Evolutionary conservation across 1,140 invertebrate species (phyloP), one percentile per base, ranked within the genome.

Genomic region (Meloidogyne exigua): DNA sequence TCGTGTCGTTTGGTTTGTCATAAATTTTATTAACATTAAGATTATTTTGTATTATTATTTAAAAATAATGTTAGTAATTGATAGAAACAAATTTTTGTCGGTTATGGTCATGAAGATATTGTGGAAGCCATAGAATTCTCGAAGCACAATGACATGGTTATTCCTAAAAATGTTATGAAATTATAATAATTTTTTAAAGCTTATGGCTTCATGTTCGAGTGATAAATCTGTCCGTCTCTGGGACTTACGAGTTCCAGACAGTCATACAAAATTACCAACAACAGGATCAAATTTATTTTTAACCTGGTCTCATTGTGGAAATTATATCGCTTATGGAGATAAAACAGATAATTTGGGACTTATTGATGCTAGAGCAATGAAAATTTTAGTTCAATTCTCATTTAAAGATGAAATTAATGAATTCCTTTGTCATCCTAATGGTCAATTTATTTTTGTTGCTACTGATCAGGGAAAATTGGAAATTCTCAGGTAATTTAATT

Each of bases 161-260:
- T n/a, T n/a, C n/a, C n/a, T 11, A 13, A 11, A 18, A 4, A 18
- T 18, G 15, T n/a, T 0, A 15, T 28, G 26, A n/a, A 49, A 69
- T 25, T 15, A 44, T 18, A 65, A 62, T 73, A 26, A 15, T 26
- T 64, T 49, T 32, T 28, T 26, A 5, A 21, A 68, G 28, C n/a
- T 82, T 25, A 36, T 81, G 28, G 80, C 80, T 28, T 84, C 80
- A 11, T 83, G 81, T 39, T 81, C 80, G 15, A 75, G 32, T 18
- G 80, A 83, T 32, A 69, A 80, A 70, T 83, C 81, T 7, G 71
- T 81, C 5, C 81, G 80, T 10, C 64, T 83, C 64, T 81, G 78
- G 79, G 80, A 81, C 64, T 42, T 83, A 15, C 32, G 82, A 26
- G 67, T 39, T 11, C 68, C 76, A 12, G 80, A 76, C 66, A 78